Evolutionary conservation across 2,113 vertebrate species (phyloP), one percentile per base, ranked within the genome.

Genomic region (Xiphorhynchus elegans): DNA sequence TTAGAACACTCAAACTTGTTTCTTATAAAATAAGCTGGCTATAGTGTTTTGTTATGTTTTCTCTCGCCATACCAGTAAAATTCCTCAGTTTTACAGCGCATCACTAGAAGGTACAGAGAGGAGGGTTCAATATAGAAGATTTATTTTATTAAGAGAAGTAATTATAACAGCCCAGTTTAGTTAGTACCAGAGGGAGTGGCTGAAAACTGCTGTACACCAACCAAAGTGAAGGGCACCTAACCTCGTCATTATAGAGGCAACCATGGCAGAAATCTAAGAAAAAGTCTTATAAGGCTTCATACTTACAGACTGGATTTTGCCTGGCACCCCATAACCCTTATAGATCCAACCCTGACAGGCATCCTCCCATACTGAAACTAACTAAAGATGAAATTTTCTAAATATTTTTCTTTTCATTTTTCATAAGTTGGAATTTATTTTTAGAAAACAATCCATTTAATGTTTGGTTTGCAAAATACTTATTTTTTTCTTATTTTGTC

Each of bases 401-500:
- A 94, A 63, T 24, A 40, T 25, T 64, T 55, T 31, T 59, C n/a
- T n/a, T n/a, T n/a, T n/a, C n/a, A 2, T 47, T 87, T 84, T 84
- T 72, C 26, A 62, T 59, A 17, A 64, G 68, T 16, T 28, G 6
- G 10, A 86, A 46, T 24, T 9, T 29, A 2, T 19, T 40, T 20
- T 1, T 15, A 33, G 40, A 40, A 35, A 42, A 21, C 56, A 31
- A 28, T 28, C 13, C 1, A 13, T 55, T 13, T 39, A 53, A 25
- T 42, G 1, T 47, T 87, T 46, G 11, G 1, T 17, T 83, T 73
- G 2, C 6, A 56, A 25, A 1, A 26, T 15, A 8, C 0, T 17
- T 15, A 8, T 0, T 17, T 44, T 47, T 55, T 1, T 37, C 6
- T 78, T 74, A 10, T 11, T 11, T 4, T 46, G 7, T 42, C 28